Evolutionary conservation across 2,888 invertebrate genomes (phyloP).

Genomic region (Rhagium mordax): DNA sequence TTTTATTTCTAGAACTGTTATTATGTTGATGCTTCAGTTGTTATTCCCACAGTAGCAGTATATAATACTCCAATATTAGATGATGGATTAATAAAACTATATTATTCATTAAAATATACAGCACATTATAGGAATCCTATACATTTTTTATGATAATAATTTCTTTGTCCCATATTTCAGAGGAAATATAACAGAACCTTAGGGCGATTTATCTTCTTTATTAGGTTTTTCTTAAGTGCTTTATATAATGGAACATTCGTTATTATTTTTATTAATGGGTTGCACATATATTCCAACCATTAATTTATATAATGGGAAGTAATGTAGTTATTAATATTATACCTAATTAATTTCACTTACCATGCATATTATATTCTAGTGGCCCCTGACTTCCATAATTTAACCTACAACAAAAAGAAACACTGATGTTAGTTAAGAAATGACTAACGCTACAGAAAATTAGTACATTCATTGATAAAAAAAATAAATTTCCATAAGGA

Average conservation of each 20-base stretch:
- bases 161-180: background rate
- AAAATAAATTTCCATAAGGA: no score
- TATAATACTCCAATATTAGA: slow-evolving; percentile 18
- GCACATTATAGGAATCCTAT: slow-evolving; percentile 27
- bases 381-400: background rate
- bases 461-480: no score
- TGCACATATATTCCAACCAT: background rate
- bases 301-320: background rate
- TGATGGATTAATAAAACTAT: slow-evolving; percentile 28
- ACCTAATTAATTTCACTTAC: background rate
- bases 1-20: background rate
- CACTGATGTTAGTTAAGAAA: no score
- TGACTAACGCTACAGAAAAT: no score
- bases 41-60: background rate
- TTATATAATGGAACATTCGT: background rate
- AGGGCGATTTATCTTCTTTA: slow-evolving; percentile 26
- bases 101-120: slow-evolving; percentile 33
- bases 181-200: slow-evolving; percentile 21
- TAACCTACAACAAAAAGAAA: background rate
- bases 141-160: slow-evolving; percentile 31
- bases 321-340: background rate
- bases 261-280: slow-evolving; percentile 17
- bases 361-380: background rate
- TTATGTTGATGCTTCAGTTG: background rate
- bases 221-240: slow-evolving; percentile 20